These are phyloP conservation scores for Acleris cristana DNA, from an alignment of 2,888 invertebrate species.

Conservation along the genomic window DNA sequence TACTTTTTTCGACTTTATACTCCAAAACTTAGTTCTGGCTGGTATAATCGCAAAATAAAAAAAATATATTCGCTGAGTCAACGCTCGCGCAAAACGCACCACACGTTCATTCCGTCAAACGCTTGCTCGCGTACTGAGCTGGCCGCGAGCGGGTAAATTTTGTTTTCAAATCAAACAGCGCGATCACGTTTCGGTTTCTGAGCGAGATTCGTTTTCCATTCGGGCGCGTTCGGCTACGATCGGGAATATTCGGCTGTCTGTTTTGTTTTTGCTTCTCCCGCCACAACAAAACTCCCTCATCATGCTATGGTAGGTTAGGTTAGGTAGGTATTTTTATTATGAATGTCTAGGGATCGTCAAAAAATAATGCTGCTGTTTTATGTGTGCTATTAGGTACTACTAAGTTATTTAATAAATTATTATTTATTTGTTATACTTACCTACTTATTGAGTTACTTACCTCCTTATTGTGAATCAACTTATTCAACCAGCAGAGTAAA, in stretches of 20 bases:
- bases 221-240: slow-evolving; percentile 59
- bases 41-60: slow-evolving; percentile 76
- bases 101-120: slow-evolving; percentile 84
- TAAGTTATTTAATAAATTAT: too few species aligned
- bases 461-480: too few species aligned
- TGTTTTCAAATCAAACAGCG: slow-evolving; percentile 79
- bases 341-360: background rate
- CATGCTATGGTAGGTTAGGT: slow-evolving; percentile 14
- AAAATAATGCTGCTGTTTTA: too few species aligned
- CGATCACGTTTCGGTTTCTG: slow-evolving; percentile 79
- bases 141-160: slow-evolving; percentile 59
- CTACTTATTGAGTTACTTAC: too few species aligned
- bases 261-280: slow-evolving; percentile 58
- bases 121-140: slow-evolving; percentile 83
- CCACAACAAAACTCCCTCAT: slow-evolving; percentile 50
- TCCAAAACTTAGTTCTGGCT: slow-evolving; percentile 75
- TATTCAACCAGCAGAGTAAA: too few species aligned
- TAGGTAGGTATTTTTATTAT: background rate
- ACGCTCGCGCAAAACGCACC: slow-evolving; percentile 84
- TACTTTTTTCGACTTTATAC: slow-evolving; percentile 73
- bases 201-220: slow-evolving; percentile 73
- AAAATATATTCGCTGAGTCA: slow-evolving; percentile 79
- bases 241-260: slow-evolving; percentile 63
- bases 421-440: too few species aligned
- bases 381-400: too few species aligned